Conservation (phyloP, 1,140 invertebrate genomes). For the Sminthurinus signatus region DNA sequence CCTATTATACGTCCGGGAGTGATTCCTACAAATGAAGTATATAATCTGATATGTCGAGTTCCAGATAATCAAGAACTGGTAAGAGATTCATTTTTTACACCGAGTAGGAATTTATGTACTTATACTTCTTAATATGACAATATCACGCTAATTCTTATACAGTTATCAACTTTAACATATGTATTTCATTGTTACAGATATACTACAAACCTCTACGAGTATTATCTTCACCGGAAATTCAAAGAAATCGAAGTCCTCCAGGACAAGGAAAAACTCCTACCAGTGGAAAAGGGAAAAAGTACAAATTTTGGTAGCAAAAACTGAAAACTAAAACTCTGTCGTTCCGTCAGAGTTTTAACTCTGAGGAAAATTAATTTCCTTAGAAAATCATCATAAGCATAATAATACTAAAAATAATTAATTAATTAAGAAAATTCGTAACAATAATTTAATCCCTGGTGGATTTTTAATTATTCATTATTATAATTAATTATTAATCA, state of each 20-base stretch:
- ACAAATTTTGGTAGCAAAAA: conserved; percentile 42
- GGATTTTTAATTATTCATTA: too few relatives aligned
- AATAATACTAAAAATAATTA: too few relatives aligned
- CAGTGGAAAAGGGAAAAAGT: conserved; percentile 32
- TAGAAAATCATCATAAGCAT: too few relatives aligned
- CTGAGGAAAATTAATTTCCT: too few relatives aligned
- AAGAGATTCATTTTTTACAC: conserved; percentile 45
- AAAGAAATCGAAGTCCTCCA: conserved; percentile 32
- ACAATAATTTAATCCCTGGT: too few relatives aligned
- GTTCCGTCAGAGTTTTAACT: too few relatives aligned
- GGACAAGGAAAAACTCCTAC: conserved; percentile 20
- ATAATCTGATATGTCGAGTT: conserved; percentile 91
- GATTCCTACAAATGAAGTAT: conserved; percentile 93
- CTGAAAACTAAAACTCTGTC: too few relatives aligned
- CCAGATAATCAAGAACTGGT: conserved; percentile 90
- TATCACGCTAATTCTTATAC: too few relatives aligned
- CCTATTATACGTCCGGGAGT: conserved; percentile 87
- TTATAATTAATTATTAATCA: too few relatives aligned
- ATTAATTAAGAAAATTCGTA: too few relatives aligned
- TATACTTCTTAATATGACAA: background rate
- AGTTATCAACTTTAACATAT: background rate
- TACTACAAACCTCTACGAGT: conserved; percentile 24
- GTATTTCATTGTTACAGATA: conserved; percentile 22
- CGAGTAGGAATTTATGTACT: conserved; percentile 1
- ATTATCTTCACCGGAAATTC: conserved; percentile 18